phyloP scores from a whole-genome alignment of 2,113 vertebrate species.

The Mobula hypostoma region DNA sequence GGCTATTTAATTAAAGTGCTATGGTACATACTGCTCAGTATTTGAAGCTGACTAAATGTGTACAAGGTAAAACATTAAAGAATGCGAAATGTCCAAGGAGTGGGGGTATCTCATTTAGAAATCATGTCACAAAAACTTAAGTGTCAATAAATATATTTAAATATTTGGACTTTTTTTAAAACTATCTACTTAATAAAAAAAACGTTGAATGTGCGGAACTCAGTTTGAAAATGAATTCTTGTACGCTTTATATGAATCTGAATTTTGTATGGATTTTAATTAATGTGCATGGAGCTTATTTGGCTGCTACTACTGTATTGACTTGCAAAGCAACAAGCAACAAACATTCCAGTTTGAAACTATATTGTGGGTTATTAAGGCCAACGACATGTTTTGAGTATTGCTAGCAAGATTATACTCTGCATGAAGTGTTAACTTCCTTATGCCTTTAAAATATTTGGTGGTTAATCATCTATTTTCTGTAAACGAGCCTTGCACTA shows the following conservation, averaged over 20 bases:
- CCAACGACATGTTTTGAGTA: constrained; percentile 28
- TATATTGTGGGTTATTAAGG: constrained; percentile 17
- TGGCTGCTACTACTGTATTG: constrained; percentile 32
- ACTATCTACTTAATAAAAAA: constrained; percentile 24
- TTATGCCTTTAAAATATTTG: neutral
- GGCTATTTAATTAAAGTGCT: constrained; percentile 26
- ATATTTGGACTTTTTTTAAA: constrained; percentile 31
- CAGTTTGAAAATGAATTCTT: constrained; percentile 25
- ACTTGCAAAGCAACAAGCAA: constrained; percentile 5
- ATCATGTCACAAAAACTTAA: constrained; percentile 16
- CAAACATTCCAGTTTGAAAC: constrained; percentile 31
- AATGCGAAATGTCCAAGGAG: neutral
- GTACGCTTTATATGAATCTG: constrained; percentile 31
- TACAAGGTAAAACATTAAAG: neutral
- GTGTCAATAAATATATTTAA: constrained; percentile 23
- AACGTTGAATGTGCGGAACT: constrained; percentile 21
- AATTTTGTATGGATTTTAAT: constrained; percentile 37
- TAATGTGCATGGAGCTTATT: constrained; percentile 25
- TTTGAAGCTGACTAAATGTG: constrained; percentile 8
- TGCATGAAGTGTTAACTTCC: constrained; percentile 31
- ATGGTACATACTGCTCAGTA: constrained; percentile 15
- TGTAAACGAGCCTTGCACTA: constrained; percentile 30
- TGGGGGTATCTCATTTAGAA: neutral
- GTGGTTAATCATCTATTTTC: constrained; percentile 4
- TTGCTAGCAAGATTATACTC: neutral